phyloP scores from a whole-genome alignment of 2,797 vertebrate genomes.

The Nannoperca australis region DNA sequence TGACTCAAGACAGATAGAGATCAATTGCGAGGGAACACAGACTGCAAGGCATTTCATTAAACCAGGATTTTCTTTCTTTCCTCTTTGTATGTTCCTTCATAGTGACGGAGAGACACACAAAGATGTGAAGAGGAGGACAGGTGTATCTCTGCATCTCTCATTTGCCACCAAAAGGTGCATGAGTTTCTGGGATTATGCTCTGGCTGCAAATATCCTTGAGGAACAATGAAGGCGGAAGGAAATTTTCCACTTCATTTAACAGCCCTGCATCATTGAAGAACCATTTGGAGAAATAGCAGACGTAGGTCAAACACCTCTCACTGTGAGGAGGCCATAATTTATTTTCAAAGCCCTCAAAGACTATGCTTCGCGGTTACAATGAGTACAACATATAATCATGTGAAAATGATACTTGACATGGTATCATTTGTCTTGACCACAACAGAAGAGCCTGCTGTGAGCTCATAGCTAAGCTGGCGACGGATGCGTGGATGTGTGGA shows the following conservation, averaged over 20 bases:
- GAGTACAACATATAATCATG: constrained; percentile 55
- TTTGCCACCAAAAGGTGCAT: constrained; percentile 27
- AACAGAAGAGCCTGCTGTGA: constrained; percentile 17
- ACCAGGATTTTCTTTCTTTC: constrained; percentile 22
- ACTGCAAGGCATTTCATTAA: constrained; percentile 67
- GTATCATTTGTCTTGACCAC: constrained; percentile 58
- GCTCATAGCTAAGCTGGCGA: constrained; percentile 7
- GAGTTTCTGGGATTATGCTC: constrained; percentile 15
- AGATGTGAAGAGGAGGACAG: constrained; percentile 4
- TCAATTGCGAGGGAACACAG: constrained; percentile 56
- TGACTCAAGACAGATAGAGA: constrained; percentile 71
- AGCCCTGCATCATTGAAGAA: constrained; percentile 31
- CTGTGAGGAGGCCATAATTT: constrained; percentile 36
- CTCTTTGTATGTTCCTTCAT: constrained; percentile 4
- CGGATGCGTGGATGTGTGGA: neutral
- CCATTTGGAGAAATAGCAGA: constrained; percentile 36
- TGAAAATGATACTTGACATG: constrained; percentile 66
- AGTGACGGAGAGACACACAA: constrained; percentile 45
- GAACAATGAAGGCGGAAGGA: neutral
- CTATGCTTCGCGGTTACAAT: constrained; percentile 21
- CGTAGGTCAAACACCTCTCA: constrained; percentile 48
- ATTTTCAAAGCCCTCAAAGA: constrained; percentile 62
- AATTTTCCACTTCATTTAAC: constrained; percentile 43
- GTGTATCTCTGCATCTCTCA: constrained; percentile 14
- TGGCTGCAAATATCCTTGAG: constrained; percentile 22